These are phyloP conservation scores for Lasioglossum pauxillum DNA, from an alignment of 2,888 invertebrate species.

Conservation along the genomic window DNA sequence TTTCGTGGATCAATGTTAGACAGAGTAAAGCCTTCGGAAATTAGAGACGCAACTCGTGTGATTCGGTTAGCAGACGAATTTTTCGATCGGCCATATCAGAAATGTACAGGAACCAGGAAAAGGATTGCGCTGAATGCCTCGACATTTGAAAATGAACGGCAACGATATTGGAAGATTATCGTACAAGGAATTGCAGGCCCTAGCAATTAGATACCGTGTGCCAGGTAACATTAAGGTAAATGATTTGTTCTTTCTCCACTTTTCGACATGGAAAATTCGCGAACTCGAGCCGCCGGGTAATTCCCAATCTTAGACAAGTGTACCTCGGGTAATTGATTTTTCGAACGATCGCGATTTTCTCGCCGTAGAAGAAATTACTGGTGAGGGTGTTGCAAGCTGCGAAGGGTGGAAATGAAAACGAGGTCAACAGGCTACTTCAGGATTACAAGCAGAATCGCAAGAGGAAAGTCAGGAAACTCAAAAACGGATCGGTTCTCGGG, in stretches of 20 bases:
- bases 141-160: conserved; percentile 71
- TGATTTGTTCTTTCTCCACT: background rate
- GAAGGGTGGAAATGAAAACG: conserved; percentile 74
- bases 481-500: conserved; percentile 61
- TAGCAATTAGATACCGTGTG: conserved; percentile 78
- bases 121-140: conserved; percentile 38
- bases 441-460: conserved; percentile 79
- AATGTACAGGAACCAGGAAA: conserved; percentile 38
- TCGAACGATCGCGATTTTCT: conserved; percentile 43
- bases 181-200: conserved; percentile 80
- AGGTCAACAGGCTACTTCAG: conserved; percentile 74
- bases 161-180: conserved; percentile 77
- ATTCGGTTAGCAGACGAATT: conserved; percentile 60
- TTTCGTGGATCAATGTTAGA: background rate
- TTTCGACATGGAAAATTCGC: background rate
- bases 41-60: conserved; percentile 13
- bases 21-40: conserved; percentile 5
- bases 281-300: background rate
- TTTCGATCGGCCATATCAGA: conserved; percentile 62
- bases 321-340: conserved; percentile 24
- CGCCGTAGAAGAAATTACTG: conserved; percentile 77
- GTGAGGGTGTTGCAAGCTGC: conserved; percentile 79
- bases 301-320: conserved; percentile 7
- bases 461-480: conserved; percentile 74
- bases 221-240: conserved; percentile 82